Percentiles rank a stretch among this genome's conserved stretches.
Evolutionary conservation across 2,113 vertebrate species (phyloP).

Genomic region (Gnathonemus echidnorhynchus): DNA sequence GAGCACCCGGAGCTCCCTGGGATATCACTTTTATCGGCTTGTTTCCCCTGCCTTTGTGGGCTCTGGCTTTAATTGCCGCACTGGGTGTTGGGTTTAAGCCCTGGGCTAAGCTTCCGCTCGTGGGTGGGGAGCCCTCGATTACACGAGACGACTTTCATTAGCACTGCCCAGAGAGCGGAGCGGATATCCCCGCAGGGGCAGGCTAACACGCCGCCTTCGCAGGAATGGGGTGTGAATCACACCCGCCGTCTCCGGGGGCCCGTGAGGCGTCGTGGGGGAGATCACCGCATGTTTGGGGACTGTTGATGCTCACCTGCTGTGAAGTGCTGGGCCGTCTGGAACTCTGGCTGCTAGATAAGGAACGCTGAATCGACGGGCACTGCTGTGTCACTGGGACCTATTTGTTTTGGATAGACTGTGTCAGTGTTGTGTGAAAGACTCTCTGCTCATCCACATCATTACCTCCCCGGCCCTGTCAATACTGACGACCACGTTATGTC

Average conservation of each 20-base stretch:
- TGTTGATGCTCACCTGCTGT: neutral
- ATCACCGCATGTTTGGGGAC: neutral
- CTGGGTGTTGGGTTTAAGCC: slow-evolving; percentile 11
- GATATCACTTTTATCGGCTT: neutral
- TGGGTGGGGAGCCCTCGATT: neutral
- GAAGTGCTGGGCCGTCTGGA: neutral
- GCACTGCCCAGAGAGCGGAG: neutral
- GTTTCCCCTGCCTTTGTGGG: neutral
- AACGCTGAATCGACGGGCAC: neutral
- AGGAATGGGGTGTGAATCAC: neutral
- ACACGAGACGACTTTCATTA: neutral
- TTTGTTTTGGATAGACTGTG: neutral
- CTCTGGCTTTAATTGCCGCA: neutral
- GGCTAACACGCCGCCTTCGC: neutral
- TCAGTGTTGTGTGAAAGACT: neutral
- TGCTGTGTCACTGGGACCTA: neutral
- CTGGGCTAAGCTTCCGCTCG: neutral
- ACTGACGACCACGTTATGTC: neutral
- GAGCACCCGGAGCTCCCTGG: neutral
- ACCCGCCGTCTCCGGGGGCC: too few species aligned
- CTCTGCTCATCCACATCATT: neutral
- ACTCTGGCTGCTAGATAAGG: neutral
- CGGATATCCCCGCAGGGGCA: neutral
- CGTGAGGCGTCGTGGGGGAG: neutral
- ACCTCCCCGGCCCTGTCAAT: neutral